Percentiles rank a stretch among this genome's conserved stretches.
phyloP scores from a whole-genome alignment of 2,113 vertebrate genomes.

The Lepisosteus osseus region DNA sequence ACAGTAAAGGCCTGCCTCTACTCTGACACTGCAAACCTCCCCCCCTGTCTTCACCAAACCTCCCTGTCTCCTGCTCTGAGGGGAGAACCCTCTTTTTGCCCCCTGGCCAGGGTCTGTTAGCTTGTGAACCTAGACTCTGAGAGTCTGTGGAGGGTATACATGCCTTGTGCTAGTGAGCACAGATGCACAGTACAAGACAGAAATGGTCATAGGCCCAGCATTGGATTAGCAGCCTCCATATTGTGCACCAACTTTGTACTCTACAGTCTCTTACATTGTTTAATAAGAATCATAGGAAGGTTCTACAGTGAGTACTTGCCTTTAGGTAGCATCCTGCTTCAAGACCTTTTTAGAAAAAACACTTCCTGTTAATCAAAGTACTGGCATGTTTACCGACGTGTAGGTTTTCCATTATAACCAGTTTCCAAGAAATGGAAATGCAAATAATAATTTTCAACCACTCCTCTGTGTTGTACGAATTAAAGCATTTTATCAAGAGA shows the following conservation, averaged over 20 bases:
- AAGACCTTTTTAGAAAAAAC: too few relatives aligned
- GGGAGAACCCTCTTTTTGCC: not conserved
- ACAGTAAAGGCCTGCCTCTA: slow-evolving; percentile 56
- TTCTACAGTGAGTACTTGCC: too few relatives aligned
- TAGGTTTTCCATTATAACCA: not conserved
- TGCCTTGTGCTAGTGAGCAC: not conserved
- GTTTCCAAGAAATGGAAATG: too few relatives aligned
- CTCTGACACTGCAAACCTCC: too few relatives aligned
- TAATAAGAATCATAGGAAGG: too few relatives aligned
- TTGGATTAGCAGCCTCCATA: not conserved
- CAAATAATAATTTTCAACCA: too few relatives aligned
- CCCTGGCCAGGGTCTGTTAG: not conserved
- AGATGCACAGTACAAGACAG: not conserved
- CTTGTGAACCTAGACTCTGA: not conserved
- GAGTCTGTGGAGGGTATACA: not conserved
- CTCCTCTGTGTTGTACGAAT: too few relatives aligned
- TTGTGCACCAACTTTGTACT: too few relatives aligned
- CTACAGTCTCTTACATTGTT: too few relatives aligned
- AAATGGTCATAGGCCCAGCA: not conserved
- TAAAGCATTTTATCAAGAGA: too few relatives aligned
- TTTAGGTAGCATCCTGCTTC: too few relatives aligned
- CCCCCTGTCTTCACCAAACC: not conserved
- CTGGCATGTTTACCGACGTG: not conserved
- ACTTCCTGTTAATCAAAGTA: not conserved
- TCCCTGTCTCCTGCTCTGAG: not conserved